Evolutionary conservation across 2,888 invertebrate species (phyloP).

Genomic region (Steromphala cineraria): DNA sequence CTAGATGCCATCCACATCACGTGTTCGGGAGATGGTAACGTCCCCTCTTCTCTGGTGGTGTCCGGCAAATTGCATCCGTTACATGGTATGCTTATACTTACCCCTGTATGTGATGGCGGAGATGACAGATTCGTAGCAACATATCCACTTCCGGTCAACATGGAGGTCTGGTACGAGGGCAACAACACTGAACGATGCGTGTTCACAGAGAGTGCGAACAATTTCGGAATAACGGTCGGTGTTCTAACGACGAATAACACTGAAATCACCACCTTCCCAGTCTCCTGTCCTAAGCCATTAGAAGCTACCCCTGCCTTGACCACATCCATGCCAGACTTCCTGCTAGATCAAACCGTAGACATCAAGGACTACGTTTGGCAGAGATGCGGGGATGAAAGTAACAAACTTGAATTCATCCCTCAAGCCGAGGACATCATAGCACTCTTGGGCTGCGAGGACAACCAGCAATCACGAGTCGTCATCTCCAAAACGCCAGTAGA

Average conservation of each 20-base stretch:
- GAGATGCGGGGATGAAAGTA: background rate
- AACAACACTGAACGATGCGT: background rate
- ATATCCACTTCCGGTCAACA: background rate
- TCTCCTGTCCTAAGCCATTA: background rate
- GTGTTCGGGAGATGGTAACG: background rate
- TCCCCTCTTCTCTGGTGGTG: background rate
- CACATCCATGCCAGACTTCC: background rate
- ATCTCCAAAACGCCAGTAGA: background rate
- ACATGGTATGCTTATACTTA: background rate
- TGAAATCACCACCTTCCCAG: background rate
- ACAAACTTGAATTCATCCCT: background rate
- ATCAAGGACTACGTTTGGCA: background rate
- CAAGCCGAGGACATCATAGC: background rate
- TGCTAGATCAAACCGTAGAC: background rate
- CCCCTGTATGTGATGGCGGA: background rate
- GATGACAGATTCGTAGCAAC: background rate
- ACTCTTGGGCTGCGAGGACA: background rate
- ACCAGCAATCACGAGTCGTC: background rate
- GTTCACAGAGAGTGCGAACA: background rate
- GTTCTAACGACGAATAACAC: background rate
- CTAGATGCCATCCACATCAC: background rate
- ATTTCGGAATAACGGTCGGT: background rate
- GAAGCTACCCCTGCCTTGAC: background rate
- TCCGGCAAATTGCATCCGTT: background rate
- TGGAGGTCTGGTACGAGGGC: background rate